phyloP scores from a whole-genome alignment of 92 coral and sea anemone species.

The Epizoanthus ramosus region DNA sequence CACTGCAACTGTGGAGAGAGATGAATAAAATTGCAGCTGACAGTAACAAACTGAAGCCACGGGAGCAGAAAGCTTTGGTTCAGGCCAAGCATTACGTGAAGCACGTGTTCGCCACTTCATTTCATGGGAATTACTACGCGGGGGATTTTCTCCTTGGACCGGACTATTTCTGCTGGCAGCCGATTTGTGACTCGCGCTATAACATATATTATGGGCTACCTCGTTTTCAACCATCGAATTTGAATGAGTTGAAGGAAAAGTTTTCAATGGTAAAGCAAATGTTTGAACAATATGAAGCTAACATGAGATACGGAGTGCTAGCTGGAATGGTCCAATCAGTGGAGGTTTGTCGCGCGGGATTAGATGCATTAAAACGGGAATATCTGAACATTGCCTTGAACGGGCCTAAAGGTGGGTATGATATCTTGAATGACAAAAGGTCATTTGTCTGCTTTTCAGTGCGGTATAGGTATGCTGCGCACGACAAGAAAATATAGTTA shows the following conservation, averaged over 20 bases:
- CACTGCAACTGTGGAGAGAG: not conserved
- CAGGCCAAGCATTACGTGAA: constrained; percentile 20
- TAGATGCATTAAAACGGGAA: constrained; percentile 17
- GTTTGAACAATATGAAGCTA: constrained; percentile 24
- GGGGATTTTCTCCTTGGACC: constrained; percentile 36
- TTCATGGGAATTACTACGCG: constrained; percentile 26
- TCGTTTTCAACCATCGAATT: constrained; percentile 25
- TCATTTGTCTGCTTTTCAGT: no score
- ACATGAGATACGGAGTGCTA: constrained; percentile 11
- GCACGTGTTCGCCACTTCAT: constrained; percentile 24
- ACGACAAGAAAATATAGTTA: no score
- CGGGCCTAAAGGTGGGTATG: constrained; percentile 16
- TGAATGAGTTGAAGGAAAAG: not conserved
- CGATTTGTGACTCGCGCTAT: constrained; percentile 34
- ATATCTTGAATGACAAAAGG: no score
- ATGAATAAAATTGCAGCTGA: not conserved
- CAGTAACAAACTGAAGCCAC: constrained; percentile 3
- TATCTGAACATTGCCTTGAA: constrained; percentile 19
- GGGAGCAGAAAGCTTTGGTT: constrained; percentile 28
- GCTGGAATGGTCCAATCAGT: constrained; percentile 35
- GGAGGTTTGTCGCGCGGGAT: constrained; percentile 19
- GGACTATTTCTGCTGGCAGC: constrained; percentile 39
- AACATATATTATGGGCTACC: constrained; percentile 12
- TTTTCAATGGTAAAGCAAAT: constrained; percentile 23
- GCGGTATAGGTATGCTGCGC: no score